A percentile compares a stretch with the other conserved stretches of the same genome.
Conservation (phyloP, 2,888 invertebrate genomes). For the Alloplasta piceator region DNA sequence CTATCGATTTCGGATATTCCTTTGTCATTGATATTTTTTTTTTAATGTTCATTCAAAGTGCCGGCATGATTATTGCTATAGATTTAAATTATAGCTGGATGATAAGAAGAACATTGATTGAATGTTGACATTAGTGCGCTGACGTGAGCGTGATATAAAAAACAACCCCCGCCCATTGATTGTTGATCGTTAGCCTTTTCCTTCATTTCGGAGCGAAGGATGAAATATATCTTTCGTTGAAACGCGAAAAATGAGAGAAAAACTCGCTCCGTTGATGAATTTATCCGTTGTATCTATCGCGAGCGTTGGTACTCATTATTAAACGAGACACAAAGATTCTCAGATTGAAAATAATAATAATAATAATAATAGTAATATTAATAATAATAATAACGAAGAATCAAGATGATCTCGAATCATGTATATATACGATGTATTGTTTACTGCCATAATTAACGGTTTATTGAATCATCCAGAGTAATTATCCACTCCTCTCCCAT, state of each 20-base stretch:
- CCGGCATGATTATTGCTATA: conserved; percentile 35
- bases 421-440: conserved; percentile 75
- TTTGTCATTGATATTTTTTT: conserved; percentile 10
- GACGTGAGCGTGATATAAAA: conserved; percentile 18
- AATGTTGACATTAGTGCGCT: conserved; percentile 23
- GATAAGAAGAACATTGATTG: conserved; percentile 38
- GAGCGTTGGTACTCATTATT: conserved; percentile 52
- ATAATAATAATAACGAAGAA: conserved; percentile 51
- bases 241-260: conserved; percentile 19
- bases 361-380: conserved; percentile 21
- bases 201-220: conserved; percentile 12
- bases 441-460: conserved; percentile 75
- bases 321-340: conserved; percentile 50
- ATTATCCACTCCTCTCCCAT: conserved; percentile 43
- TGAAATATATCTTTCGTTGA: conserved; percentile 19
- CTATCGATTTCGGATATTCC: conserved; percentile 5
- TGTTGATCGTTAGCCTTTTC: conserved; percentile 54
- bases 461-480: conserved; percentile 64
- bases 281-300: conserved; percentile 13
- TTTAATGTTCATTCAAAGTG: conserved; percentile 20
- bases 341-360: neutral
- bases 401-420: conserved; percentile 70
- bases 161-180: conserved; percentile 18
- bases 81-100: conserved; percentile 29
- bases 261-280: conserved; percentile 6